Evolutionary conservation across 2,113 vertebrate species (phyloP).

Genomic region (Sminthopsis crassicaudata): DNA sequence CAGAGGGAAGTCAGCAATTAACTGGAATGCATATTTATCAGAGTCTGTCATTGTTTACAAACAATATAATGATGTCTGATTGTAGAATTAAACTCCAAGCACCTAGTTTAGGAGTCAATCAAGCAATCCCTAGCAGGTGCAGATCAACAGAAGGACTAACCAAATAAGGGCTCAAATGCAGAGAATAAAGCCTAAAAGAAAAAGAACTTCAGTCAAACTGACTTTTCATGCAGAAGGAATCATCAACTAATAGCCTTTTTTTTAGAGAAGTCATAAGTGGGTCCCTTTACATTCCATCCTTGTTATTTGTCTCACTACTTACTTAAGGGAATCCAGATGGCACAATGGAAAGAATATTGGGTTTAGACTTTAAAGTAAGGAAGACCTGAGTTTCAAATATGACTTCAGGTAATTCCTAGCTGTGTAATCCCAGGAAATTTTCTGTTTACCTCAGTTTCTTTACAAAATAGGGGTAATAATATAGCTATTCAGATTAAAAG

Average conservation of each 20-base stretch:
- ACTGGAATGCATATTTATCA: constrained; percentile 77
- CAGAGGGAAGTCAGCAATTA: constrained; percentile 73
- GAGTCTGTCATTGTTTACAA: constrained; percentile 79
- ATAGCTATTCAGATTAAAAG: background rate
- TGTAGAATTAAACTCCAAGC: constrained; percentile 77
- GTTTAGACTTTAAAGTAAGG: background rate
- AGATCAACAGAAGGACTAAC: constrained; percentile 61
- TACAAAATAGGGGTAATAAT: background rate
- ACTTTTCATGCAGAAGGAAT: background rate
- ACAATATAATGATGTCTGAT: constrained; percentile 80
- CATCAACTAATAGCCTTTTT: background rate
- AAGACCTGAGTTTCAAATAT: background rate
- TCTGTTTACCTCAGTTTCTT: constrained; percentile 19
- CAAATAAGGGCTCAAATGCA: constrained; percentile 19
- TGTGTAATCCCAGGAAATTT: background rate
- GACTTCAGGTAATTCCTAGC: background rate
- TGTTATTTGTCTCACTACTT: background rate
- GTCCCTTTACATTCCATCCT: background rate
- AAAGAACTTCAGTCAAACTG: background rate
- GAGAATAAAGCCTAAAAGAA: background rate
- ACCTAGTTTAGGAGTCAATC: constrained; percentile 72
- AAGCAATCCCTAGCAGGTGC: constrained; percentile 73
- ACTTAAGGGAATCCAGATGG: background rate
- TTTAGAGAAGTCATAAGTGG: background rate
- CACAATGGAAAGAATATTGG: background rate